These are phyloP conservation scores for Steatocranus sp. DNA, from an alignment of 2,797 vertebrate genomes.

Conservation along the genomic window DNA sequence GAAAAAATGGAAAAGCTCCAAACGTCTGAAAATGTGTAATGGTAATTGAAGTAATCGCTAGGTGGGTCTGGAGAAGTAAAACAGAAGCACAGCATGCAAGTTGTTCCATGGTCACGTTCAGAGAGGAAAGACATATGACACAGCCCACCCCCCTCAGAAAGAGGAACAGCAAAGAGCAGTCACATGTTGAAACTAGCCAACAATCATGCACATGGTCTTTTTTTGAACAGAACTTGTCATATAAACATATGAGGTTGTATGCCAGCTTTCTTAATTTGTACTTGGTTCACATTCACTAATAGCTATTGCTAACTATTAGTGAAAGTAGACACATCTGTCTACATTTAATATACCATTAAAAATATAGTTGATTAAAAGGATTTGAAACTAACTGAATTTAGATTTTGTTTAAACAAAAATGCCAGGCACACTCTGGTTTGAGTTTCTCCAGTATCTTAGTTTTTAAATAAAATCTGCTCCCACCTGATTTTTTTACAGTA, in stretches of 20 bases:
- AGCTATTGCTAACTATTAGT: background rate
- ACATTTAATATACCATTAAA: background rate
- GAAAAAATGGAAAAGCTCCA: background rate
- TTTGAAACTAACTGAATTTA: background rate
- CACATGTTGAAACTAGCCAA: background rate
- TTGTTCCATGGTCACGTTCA: background rate
- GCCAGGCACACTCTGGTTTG: background rate
- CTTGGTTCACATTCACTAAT: background rate
- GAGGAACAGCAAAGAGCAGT: background rate
- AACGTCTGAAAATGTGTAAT: background rate
- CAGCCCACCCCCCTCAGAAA: background rate
- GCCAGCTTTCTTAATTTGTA: background rate
- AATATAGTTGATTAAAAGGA: background rate
- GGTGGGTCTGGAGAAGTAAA: background rate
- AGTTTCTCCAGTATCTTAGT: background rate
- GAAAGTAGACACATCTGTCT: background rate
- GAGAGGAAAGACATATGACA: background rate
- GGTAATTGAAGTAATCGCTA: background rate
- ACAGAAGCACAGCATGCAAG: background rate
- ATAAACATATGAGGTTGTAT: background rate
- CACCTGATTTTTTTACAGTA: background rate
- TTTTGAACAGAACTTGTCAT: background rate
- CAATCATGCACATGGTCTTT: background rate
- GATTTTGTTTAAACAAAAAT: background rate
- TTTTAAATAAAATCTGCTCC: background rate